phyloP scores from a whole-genome alignment of 2,797 vertebrate species.

The Sebastes variabilis region DNA sequence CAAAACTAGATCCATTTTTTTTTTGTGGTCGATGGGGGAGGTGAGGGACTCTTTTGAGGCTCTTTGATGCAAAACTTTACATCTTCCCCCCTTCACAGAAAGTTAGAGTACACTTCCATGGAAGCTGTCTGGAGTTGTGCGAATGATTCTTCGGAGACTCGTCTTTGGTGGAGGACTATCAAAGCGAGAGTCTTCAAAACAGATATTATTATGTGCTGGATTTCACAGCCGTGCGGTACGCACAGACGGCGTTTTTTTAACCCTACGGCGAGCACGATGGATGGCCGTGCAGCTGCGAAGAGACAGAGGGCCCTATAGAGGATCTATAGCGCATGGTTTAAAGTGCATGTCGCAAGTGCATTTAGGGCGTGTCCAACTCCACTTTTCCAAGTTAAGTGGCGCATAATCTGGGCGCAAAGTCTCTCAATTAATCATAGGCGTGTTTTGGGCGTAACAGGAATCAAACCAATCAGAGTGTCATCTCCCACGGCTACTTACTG shows the following conservation, averaged over 20 bases:
- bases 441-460: too few species aligned
- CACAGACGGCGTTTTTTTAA: background rate
- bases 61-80: conserved; percentile 69
- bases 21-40: conserved; percentile 15
- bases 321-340: too few species aligned
- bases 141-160: conserved; percentile 58
- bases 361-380: too few species aligned
- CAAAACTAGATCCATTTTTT: conserved; percentile 36
- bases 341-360: too few species aligned
- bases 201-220: conserved; percentile 59
- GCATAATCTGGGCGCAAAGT: too few species aligned
- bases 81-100: conserved; percentile 58
- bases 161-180: conserved; percentile 59
- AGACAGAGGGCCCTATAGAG: background rate
- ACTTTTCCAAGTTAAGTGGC: too few species aligned
- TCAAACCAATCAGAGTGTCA: too few species aligned
- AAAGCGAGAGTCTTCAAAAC: conserved; percentile 66
- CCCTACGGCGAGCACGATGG: background rate
- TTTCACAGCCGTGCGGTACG: conserved; percentile 34
- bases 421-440: too few species aligned
- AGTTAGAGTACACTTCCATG: conserved; percentile 55
- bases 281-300: conserved; percentile 4
- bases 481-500: too few species aligned
- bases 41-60: conserved; percentile 45
- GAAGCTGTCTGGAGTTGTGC: conserved; percentile 42